These are phyloP conservation scores for Chiropotes sagulatus DNA, from an alignment of 2,797 vertebrate genomes.

Conservation along the genomic window DNA sequence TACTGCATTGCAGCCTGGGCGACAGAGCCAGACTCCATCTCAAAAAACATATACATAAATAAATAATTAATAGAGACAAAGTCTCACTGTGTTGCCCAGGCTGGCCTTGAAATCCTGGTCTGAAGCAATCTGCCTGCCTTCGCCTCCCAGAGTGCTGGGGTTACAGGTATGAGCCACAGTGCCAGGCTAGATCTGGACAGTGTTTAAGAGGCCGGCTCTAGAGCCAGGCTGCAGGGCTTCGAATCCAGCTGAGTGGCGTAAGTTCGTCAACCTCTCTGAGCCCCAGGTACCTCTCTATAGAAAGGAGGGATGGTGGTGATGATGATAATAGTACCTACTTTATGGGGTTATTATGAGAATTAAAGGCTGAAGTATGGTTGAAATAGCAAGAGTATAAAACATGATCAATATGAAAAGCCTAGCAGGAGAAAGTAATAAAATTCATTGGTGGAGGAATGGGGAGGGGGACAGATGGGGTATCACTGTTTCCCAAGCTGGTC, in stretches of 20 bases:
- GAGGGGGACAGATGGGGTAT: no score
- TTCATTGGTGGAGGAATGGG: no score
- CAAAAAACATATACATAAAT: no score
- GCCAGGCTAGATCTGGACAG: background rate
- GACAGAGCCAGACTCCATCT: no score
- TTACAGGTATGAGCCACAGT: no score
- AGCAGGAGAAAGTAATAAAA: background rate
- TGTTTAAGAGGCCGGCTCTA: background rate
- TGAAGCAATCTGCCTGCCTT: no score
- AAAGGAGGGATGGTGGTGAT: background rate
- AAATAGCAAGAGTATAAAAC: background rate
- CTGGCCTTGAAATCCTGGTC: no score
- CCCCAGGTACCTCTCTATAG: background rate
- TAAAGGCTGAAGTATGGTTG: background rate
- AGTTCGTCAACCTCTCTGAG: background rate
- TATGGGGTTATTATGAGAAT: background rate
- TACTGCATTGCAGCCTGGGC: no score
- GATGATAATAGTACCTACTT: background rate
- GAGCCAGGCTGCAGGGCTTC: background rate
- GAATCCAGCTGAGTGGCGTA: background rate
- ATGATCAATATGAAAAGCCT: background rate
- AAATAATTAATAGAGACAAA: no score
- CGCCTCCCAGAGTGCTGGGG: no score
- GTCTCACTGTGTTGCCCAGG: no score
- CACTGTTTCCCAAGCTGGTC: no score